Percentiles rank a stretch among this genome's conserved stretches.
Conservation (phyloP, 2,797 vertebrate species). For the Sebastes oblongus region DNA sequence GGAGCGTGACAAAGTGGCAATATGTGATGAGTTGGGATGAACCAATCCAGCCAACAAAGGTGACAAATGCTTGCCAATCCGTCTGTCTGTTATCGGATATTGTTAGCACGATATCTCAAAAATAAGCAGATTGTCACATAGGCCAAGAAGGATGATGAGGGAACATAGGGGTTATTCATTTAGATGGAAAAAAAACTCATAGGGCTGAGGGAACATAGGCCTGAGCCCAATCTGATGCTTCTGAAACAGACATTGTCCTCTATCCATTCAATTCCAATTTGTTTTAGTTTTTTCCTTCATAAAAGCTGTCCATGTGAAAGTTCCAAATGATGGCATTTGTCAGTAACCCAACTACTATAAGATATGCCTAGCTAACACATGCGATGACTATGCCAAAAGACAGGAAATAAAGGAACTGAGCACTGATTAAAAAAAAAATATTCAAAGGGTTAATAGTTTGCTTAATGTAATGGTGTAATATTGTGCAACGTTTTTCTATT, state of each 20-base stretch:
- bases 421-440: neutral
- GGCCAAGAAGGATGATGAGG: too few species aligned
- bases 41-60: too few species aligned
- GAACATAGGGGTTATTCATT: too few species aligned
- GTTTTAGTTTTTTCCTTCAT: neutral
- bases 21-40: too few species aligned
- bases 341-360: neutral
- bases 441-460: neutral
- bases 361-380: neutral
- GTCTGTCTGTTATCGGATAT: too few species aligned
- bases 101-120: too few species aligned
- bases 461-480: neutral
- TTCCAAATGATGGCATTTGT: neutral
- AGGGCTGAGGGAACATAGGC: too few species aligned
- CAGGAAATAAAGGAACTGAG: neutral
- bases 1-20: rapidly evolving
- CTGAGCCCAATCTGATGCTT: neutral
- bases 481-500: neutral
- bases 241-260: neutral
- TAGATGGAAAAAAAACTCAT: too few species aligned
- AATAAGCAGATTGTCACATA: too few species aligned
- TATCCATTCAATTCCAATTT: neutral
- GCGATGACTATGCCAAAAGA: neutral
- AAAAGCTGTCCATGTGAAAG: neutral
- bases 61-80: too few species aligned